phyloP scores from a whole-genome alignment of 1,140 invertebrate species.

The Leptinotarsa defecta region DNA sequence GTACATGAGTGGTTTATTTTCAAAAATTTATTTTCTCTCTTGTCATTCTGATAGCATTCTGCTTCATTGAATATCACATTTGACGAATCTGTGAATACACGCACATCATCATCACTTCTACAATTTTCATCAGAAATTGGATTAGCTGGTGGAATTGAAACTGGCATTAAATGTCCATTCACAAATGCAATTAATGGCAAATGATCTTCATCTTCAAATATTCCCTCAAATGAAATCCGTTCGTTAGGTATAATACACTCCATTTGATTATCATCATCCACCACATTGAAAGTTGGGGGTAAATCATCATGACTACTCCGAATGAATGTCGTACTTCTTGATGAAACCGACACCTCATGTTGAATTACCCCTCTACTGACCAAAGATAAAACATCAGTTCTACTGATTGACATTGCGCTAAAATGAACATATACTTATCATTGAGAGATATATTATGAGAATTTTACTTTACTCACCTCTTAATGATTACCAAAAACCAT shows the following conservation, averaged over 20 bases:
- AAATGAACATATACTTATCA: background rate
- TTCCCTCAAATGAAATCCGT: background rate
- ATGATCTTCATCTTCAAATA: background rate
- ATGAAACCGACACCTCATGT: background rate
- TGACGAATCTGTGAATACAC: background rate
- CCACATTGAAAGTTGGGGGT: background rate
- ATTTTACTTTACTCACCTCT: background rate
- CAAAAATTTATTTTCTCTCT: no score
- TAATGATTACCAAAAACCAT: background rate
- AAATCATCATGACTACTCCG: background rate
- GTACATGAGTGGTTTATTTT: no score
- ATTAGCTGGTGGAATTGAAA: background rate
- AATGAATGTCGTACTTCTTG: background rate
- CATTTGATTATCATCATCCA: background rate
- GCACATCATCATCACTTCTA: background rate
- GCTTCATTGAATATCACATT: background rate
- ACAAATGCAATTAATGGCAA: background rate
- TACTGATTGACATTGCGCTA: background rate
- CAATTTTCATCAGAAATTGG: background rate
- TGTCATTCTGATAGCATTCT: no score
- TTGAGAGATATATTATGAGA: background rate
- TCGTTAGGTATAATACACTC: background rate
- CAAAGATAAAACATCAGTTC: background rate
- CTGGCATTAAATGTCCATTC: background rate
- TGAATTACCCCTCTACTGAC: background rate